Evolutionary conservation across 2,113 vertebrate genomes (phyloP).

Genomic region (Ciconia stormi): DNA sequence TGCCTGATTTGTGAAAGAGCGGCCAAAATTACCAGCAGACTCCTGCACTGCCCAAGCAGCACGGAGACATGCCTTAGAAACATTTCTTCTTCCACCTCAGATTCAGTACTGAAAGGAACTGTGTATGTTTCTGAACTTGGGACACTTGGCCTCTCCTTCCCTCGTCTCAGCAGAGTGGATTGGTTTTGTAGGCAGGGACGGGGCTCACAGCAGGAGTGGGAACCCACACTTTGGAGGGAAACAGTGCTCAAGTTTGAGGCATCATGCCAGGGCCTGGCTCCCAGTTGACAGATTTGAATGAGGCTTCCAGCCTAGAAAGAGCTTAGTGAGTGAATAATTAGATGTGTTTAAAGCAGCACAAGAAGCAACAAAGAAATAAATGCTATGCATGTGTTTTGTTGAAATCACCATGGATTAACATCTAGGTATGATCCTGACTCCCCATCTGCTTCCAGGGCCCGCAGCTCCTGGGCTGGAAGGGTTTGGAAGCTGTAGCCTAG

Average conservation of each 20-base stretch:
- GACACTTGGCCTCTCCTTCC: background rate
- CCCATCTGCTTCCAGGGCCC: background rate
- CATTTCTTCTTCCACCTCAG: background rate
- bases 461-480: background rate
- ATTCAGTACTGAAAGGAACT: background rate
- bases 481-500: background rate
- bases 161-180: background rate
- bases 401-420: background rate
- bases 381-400: background rate
- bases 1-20: background rate
- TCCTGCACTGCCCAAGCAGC: background rate
- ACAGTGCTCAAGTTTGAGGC: fast-evolving
- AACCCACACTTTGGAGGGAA: background rate
- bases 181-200: background rate
- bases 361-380: background rate
- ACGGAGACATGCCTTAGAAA: background rate
- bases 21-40: background rate
- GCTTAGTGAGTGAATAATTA: background rate
- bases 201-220: background rate
- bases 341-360: background rate
- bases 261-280: background rate
- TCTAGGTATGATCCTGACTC: background rate
- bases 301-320: background rate
- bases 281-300: background rate
- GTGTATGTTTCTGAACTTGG: background rate